Evolutionary conservation across 2,888 invertebrate genomes (phyloP).

Genomic region (Hydroisotoma schaefferi): DNA sequence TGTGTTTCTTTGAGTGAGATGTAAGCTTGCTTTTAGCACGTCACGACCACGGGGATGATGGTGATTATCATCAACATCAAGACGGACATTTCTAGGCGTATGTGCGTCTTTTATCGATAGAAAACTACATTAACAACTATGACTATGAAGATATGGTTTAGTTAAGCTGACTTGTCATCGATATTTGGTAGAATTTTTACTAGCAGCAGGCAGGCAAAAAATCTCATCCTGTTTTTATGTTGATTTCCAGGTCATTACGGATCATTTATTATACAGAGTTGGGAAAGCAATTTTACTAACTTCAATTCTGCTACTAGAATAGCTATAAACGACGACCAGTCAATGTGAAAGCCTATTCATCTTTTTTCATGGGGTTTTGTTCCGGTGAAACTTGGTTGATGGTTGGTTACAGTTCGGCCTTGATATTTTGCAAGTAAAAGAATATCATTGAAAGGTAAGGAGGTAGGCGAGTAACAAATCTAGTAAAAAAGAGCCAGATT

Average conservation of each 20-base stretch:
- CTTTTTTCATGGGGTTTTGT: background rate
- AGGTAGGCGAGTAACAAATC: too few species aligned
- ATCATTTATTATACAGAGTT: conserved; percentile 13
- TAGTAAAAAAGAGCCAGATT: too few species aligned
- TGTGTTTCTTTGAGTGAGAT: too few species aligned
- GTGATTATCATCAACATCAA: too few species aligned
- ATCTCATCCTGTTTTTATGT: conserved; percentile 11
- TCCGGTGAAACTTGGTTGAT: background rate
- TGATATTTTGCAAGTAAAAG: too few species aligned
- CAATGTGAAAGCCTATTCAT: background rate
- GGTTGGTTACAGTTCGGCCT: background rate
- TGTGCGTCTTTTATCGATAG: too few species aligned
- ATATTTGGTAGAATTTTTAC: conserved; percentile 10
- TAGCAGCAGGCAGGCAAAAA: background rate
- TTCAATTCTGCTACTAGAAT: background rate
- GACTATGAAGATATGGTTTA: too few species aligned
- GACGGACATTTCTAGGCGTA: too few species aligned
- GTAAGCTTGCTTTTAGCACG: too few species aligned
- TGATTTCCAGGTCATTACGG: conserved; percentile 19
- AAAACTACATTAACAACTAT: too few species aligned
- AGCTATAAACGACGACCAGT: background rate
- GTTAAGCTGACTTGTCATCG: conserved; percentile 16
- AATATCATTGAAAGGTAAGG: too few species aligned
- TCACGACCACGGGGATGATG: too few species aligned
- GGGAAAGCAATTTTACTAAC: background rate